Conservation (phyloP, 2,888 invertebrate genomes). For the Diploptera punctata region DNA sequence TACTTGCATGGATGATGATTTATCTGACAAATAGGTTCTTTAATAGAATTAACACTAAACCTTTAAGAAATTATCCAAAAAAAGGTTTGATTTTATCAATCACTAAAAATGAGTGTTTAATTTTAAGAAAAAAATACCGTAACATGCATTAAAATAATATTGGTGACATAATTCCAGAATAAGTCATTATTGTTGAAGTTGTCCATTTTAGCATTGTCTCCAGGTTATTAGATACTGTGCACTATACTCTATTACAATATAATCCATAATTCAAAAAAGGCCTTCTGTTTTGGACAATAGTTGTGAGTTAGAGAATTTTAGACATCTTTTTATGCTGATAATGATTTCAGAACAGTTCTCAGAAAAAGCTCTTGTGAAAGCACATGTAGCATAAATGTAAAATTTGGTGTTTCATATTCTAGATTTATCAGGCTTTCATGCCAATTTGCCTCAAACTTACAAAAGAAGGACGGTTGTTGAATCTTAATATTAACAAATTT, state of each 20-base stretch:
- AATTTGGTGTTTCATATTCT: not conserved
- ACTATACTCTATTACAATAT: constrained; percentile 3
- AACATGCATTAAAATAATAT: no score
- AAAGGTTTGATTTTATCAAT: no score
- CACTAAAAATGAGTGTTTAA: no score
- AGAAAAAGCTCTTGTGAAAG: not conserved
- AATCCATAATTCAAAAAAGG: constrained; percentile 22
- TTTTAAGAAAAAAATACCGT: no score
- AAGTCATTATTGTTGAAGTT: not conserved
- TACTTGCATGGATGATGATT: no score
- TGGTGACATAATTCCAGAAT: not conserved
- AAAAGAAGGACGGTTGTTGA: not conserved
- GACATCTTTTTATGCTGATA: constrained; percentile 21
- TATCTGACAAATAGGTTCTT: no score
- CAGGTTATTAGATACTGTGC: not conserved
- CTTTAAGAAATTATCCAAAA: no score
- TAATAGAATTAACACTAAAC: no score
- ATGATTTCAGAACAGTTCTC: not conserved
- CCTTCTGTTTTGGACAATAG: constrained; percentile 32
- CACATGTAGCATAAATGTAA: not conserved
- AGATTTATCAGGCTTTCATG: constrained; percentile 11
- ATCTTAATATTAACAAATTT: not conserved
- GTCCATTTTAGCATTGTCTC: not conserved
- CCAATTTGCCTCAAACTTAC: constrained; percentile 3
- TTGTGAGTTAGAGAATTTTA: constrained; percentile 17